These are phyloP conservation scores for Microplitis manilae DNA, from an alignment of 2,888 invertebrate species.

Conservation along the genomic window DNA sequence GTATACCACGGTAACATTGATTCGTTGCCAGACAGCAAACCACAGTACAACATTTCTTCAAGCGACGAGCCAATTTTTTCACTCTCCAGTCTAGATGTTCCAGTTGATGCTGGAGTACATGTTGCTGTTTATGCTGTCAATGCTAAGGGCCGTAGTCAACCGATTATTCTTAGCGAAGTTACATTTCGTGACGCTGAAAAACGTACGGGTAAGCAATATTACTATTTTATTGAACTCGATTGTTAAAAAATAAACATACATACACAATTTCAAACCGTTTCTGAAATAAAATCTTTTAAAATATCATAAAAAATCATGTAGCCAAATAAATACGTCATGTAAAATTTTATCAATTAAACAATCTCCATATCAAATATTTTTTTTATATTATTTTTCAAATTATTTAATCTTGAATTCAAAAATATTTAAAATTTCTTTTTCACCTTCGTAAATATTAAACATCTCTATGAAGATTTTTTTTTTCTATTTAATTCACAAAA, in stretches of 20 bases:
- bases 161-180: conserved; percentile 82
- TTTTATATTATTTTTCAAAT: no score
- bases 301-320: no score
- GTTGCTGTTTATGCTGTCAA: conserved; percentile 86
- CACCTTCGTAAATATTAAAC: neutral
- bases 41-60: conserved; percentile 77
- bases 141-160: conserved; percentile 85
- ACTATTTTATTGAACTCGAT: neutral
- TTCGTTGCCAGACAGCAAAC: conserved; percentile 58
- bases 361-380: no score
- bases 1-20: conserved; percentile 76
- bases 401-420: no score
- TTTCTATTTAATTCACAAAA: neutral
- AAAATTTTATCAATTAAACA: no score
- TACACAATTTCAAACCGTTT: no score
- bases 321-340: no score
- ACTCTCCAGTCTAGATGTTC: conserved; percentile 83
- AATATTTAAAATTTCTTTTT: no score
- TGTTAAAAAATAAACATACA: neutral
- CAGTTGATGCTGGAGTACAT: conserved; percentile 81
- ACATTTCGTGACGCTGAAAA: conserved; percentile 86
- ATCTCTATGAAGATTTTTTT: neutral
- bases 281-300: no score
- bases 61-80: conserved; percentile 82
- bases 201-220: conserved; percentile 76